Percentiles rank a stretch among this genome's conserved stretches.
phyloP scores from a whole-genome alignment of 2,888 invertebrate genomes.

The Herminia tarsipennalis region DNA sequence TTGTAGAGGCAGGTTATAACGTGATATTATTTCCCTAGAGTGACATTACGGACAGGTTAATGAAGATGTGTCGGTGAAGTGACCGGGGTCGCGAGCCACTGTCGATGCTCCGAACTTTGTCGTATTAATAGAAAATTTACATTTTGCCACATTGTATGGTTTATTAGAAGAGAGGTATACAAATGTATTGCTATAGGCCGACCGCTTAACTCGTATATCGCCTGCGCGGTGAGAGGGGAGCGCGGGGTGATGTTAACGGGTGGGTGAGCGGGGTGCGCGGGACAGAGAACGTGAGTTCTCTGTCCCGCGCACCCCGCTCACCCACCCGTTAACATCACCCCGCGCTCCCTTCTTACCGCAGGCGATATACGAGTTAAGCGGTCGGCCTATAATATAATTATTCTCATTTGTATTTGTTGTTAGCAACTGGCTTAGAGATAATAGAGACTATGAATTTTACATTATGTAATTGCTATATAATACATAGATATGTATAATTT shows the following conservation, averaged over 20 bases:
- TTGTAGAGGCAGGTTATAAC: slow-evolving; percentile 39
- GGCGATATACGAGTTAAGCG: no score
- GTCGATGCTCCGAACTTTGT: slow-evolving; percentile 47
- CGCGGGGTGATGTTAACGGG: no score
- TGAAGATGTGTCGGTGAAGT: slow-evolving; percentile 73
- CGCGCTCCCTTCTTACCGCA: no score
- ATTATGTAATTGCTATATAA: background rate
- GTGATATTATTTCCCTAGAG: slow-evolving; percentile 66
- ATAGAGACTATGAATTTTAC: background rate
- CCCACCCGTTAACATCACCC: no score
- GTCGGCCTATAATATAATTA: slow-evolving; percentile 8
- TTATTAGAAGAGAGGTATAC: slow-evolving; percentile 26
- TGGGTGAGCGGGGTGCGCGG: no score
- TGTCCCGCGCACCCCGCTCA: no score
- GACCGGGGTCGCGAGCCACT: slow-evolving; percentile 52
- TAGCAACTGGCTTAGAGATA: background rate
- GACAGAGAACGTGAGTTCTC: no score
- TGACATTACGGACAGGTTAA: slow-evolving; percentile 65
- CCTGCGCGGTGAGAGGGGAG: no score
- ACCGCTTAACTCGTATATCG: no score
- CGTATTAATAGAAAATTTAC: slow-evolving; percentile 46
- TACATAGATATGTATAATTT: no score
- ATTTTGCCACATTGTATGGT: slow-evolving; percentile 34
- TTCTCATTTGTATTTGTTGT: slow-evolving; percentile 5
- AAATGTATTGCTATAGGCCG: no score